Percentiles rank a stretch among this genome's conserved stretches.
phyloP scores from a whole-genome alignment of 2,888 invertebrate species.

The Antitype chi region DNA sequence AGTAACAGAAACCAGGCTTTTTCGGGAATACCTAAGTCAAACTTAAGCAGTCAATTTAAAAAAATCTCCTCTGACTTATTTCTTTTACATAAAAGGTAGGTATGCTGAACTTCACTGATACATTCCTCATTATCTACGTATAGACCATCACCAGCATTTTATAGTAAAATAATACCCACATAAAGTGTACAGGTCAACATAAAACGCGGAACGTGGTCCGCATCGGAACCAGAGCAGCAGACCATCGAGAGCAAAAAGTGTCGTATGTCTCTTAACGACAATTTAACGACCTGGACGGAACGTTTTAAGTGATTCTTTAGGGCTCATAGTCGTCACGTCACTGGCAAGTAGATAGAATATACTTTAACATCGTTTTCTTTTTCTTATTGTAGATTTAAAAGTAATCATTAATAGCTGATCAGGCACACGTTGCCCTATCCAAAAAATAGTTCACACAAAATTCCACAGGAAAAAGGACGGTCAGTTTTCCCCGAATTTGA shows the following conservation, averaged over 20 bases:
- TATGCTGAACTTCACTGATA: not conserved
- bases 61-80: too few species aligned
- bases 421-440: too few species aligned
- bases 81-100: too few species aligned
- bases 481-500: too few species aligned
- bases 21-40: not conserved
- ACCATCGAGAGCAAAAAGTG: conserved; percentile 54
- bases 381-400: not conserved
- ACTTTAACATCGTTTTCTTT: not conserved
- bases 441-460: too few species aligned
- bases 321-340: conserved; percentile 27
- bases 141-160: not conserved
- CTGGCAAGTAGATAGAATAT: not conserved
- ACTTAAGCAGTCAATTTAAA: too few species aligned
- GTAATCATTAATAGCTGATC: not conserved
- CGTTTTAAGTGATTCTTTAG: conserved; percentile 63
- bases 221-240: conserved; percentile 22
- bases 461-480: too few species aligned
- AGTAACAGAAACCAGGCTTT: not conserved
- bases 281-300: conserved; percentile 61
- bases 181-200: conserved; percentile 50
- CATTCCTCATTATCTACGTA: not conserved
- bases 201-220: conserved; percentile 39
- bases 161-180: conserved; percentile 28
- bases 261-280: conserved; percentile 63